Base-by-base conservation (phyloP, 2,888 invertebrate genomes). In the Ochropleura plecta region DNA sequence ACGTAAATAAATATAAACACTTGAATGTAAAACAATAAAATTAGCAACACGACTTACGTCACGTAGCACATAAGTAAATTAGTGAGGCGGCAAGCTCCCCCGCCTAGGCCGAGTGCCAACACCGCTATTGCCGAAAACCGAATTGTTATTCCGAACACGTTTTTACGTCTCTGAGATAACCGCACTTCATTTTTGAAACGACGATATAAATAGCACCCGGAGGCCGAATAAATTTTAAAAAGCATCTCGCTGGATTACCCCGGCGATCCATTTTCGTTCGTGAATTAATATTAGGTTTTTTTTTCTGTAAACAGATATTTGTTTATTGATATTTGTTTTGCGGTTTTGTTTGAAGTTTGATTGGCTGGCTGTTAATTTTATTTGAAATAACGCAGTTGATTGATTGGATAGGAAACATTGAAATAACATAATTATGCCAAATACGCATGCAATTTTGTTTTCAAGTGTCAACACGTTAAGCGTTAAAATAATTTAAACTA, bases 131-230 rank as follows among this genome's bases (percentile, higher is more conserved):
- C 84, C 82, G 74, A 86, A 86, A 82, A 73, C 89, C 69, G 78
- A 76, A 93, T 95, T 94, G 90, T 92, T 93, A 95, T 95, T 95
- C 95, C 84, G 88, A 88, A 91, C 96, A 94, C 95, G 95, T 94
- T 91, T 90, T 92, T 92, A 92, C 93, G 94, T 94, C 94, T 93
- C 90, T 78, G 88, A 94, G 95, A 96, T 96, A 96, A 95, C 95
- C 95, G 93, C 94, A 92, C 92, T 95, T 96, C 95, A 96, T 95
- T 96, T 96, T 95, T 95, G 95, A 93, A 94, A 93, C 93, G 94
- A 90, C 92, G 92, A 93, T 95, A 95, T 95, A 95, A 95, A 96
- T 95, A 94, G 95, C 93, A 92, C 96, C 95, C 95, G 82, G 79
- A 90, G 95, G 95, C 89, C 92, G 92, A 93, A 96, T 96, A 95